A percentile compares a stretch with the other conserved stretches of the same genome.
Evolutionary conservation across 2,888 invertebrate species (phyloP).

Genomic region (Laothoe populi): DNA sequence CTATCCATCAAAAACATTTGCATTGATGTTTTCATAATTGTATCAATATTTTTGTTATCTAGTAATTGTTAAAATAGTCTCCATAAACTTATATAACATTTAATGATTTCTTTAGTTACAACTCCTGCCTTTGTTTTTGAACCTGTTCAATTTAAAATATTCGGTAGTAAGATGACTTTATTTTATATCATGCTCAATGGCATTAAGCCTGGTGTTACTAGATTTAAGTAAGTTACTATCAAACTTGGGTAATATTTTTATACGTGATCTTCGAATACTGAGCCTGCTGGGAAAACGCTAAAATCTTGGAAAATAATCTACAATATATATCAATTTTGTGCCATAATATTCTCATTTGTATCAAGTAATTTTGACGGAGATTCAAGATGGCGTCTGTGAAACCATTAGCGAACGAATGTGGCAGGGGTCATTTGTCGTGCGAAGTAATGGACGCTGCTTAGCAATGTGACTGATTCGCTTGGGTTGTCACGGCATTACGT

Average conservation of each 20-base stretch:
- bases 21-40: too few relatives aligned
- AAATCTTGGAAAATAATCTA: neutral
- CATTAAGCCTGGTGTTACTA: neutral
- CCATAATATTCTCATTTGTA: slow-evolving; percentile 35
- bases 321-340: slow-evolving; percentile 27
- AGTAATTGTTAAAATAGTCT: too few relatives aligned
- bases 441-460: slow-evolving; percentile 42
- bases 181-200: neutral
- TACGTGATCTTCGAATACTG: neutral
- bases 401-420: slow-evolving; percentile 54
- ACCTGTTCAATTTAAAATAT: neutral
- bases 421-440: slow-evolving; percentile 55
- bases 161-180: neutral
- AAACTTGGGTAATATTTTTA: neutral
- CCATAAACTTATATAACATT: too few relatives aligned
- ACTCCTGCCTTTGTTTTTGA: neutral
- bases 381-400: slow-evolving; percentile 45
- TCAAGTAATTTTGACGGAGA: slow-evolving; percentile 42
- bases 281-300: neutral
- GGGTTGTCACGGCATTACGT: slow-evolving; percentile 23
- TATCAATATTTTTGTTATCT: too few relatives aligned
- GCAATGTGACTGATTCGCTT: slow-evolving; percentile 36
- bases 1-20: too few relatives aligned
- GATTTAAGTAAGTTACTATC: neutral
- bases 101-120: neutral